These are phyloP conservation scores for Melitaea cinxia DNA, from an alignment of 1,140 invertebrate genomes.

Conservation along the genomic window DNA sequence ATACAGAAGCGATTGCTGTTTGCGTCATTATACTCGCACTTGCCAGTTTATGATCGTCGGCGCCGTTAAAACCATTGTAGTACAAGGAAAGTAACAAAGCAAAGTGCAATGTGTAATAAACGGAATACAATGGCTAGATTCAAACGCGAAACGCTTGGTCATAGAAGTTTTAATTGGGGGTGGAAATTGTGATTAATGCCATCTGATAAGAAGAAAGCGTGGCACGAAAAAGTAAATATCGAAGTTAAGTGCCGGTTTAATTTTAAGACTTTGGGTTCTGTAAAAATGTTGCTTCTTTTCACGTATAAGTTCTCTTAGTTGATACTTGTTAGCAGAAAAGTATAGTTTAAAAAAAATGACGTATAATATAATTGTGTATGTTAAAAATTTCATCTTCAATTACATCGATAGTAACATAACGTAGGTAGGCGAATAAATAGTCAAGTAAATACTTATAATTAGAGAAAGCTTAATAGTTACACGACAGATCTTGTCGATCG, in stretches of 20 bases:
- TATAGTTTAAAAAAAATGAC: no score
- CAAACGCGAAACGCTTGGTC: slow-evolving; percentile 52
- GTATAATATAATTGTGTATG: no score
- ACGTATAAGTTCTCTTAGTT: no score
- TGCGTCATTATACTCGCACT: slow-evolving; percentile 13
- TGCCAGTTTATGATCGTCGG: slow-evolving; percentile 48
- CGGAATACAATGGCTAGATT: slow-evolving; percentile 55
- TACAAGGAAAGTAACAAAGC: slow-evolving; percentile 60
- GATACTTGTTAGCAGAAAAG: no score
- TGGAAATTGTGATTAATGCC: slow-evolving; percentile 80
- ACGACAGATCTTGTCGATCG: no score
- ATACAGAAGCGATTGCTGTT: slow-evolving; percentile 5
- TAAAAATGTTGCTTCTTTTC: neutral
- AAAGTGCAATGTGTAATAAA: slow-evolving; percentile 67
- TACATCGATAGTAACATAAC: no score
- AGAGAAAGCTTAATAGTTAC: no score
- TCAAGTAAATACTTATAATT: no score
- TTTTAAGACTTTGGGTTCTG: slow-evolving; percentile 17
- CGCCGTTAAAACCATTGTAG: slow-evolving; percentile 62
- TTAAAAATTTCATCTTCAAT: no score
- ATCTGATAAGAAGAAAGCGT: slow-evolving; percentile 70
- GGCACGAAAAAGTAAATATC: slow-evolving; percentile 56
- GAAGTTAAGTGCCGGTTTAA: neutral
- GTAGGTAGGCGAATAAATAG: no score
- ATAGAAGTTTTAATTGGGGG: slow-evolving; percentile 77